Evolutionary conservation across 2,797 vertebrate genomes (phyloP).

Genomic region (Pelobates cultripes): DNA sequence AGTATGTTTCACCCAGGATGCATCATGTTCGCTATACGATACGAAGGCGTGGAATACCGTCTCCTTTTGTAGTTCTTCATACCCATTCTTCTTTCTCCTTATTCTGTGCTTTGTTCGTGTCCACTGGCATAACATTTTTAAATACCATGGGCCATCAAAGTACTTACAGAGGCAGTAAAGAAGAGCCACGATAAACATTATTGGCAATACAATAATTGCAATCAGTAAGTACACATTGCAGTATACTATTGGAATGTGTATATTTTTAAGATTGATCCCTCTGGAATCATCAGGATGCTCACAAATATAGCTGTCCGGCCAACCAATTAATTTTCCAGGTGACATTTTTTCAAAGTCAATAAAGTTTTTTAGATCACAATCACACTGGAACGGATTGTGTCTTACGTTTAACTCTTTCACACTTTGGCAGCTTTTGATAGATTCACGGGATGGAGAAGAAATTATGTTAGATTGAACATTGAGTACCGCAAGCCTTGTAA

Average conservation of each 20-base stretch:
- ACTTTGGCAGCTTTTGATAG: conserved; percentile 72
- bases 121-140: conserved; percentile 86
- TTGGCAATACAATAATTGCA: conserved; percentile 69
- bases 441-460: conserved; percentile 68
- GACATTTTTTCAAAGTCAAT: conserved; percentile 49
- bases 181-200: conserved; percentile 60
- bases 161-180: conserved; percentile 71
- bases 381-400: conserved; percentile 72
- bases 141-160: conserved; percentile 85
- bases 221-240: conserved; percentile 77
- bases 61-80: conserved; percentile 22
- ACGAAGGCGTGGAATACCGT: conserved; percentile 85
- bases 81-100: conserved; percentile 57
- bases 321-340: conserved; percentile 66
- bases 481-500: conserved; percentile 71
- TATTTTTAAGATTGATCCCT: conserved; percentile 68
- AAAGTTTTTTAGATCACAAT: conserved; percentile 73
- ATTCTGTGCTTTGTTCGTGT: conserved; percentile 79
- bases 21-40: conserved; percentile 86
- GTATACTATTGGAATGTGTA: conserved; percentile 71
- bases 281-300: conserved; percentile 74
- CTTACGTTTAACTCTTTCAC: conserved; percentile 74
- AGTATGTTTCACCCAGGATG: conserved; percentile 77
- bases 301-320: conserved; percentile 82
- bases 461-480: conserved; percentile 75